Evolutionary conservation across 1,140 invertebrate genomes (phyloP), one percentile per base, ranked within the genome.

Genomic region (Cotesia chilonis): DNA sequence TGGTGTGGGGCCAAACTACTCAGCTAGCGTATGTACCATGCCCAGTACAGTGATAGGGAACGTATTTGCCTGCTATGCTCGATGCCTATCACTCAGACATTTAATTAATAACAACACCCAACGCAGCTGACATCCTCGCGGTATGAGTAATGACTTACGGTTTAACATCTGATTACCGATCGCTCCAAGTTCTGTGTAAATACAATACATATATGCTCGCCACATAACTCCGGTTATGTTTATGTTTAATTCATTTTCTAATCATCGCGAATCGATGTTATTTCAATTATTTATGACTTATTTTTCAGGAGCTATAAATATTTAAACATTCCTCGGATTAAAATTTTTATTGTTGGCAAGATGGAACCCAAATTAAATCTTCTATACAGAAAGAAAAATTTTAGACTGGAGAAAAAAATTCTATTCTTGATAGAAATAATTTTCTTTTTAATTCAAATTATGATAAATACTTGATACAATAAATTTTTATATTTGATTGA

Each of bases 101-200:
- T 87, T 87, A 87, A 87, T 87, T 87, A 87, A 86, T 86, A 86
- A 87, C 80, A 85, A 87, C 84, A 85, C 84, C 81, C 84, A 80
- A 77, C 77, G 74, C 68, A 81, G 75, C 82, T 83, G 83, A 85
- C 84, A 77, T 85, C 79, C 74, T 78, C 81, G 82, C 82, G 80
- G 83, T 80, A 82, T 83, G 84, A 84, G 80, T 87, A 86, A 87
- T 86, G 82, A 81, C 77, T 81, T 82, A 79, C 78, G 82, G 82
- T 82, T 47, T 47, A 47, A 47, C 83, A 84, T 84, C 83, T 81
- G 82, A 84, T 85, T 80, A 77, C 79, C 76, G 75, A 72, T 72
- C 68, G 10, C 41, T 47, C 41, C 10, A 10, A 6, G 41, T 47
- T 47, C 6, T 47, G 41, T 47, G 10, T 47, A 41, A 7, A 47